phyloP scores from a whole-genome alignment of 2,113 vertebrate genomes.

The Rhabdornis inornatus region DNA sequence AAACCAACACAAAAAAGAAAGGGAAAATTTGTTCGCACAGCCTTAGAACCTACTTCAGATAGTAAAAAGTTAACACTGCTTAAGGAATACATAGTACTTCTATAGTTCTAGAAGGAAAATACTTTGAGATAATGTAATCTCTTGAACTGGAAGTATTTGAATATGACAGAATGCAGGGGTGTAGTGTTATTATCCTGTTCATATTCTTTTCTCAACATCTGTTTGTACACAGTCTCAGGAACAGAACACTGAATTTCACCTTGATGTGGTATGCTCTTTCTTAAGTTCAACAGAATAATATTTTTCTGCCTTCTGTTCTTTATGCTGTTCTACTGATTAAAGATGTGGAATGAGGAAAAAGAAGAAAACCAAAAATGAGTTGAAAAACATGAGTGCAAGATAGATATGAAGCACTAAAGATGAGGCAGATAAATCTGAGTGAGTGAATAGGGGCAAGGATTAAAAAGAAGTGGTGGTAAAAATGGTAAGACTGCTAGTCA shows the following conservation, averaged over 20 bases:
- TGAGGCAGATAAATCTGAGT: background rate
- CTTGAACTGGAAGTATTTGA: background rate
- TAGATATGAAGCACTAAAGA: background rate
- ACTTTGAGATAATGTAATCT: background rate
- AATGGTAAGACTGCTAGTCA: background rate
- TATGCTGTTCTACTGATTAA: background rate
- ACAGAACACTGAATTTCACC: background rate
- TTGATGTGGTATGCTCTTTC: background rate
- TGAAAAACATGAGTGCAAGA: background rate
- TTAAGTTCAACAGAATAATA: background rate
- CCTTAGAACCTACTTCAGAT: background rate
- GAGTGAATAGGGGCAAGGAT: background rate
- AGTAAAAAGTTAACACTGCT: background rate
- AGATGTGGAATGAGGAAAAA: background rate
- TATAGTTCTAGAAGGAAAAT: background rate
- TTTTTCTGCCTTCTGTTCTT: background rate
- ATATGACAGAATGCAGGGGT: background rate
- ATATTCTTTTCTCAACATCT: background rate
- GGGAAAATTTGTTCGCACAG: background rate
- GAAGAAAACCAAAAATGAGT: background rate
- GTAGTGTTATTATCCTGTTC: background rate
- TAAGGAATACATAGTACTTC: background rate
- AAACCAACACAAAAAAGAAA: background rate
- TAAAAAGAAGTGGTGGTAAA: background rate
- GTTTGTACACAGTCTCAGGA: background rate